Evolutionary conservation across 2,888 invertebrate genomes (phyloP).

Genomic region (Heteropelma amictum): DNA sequence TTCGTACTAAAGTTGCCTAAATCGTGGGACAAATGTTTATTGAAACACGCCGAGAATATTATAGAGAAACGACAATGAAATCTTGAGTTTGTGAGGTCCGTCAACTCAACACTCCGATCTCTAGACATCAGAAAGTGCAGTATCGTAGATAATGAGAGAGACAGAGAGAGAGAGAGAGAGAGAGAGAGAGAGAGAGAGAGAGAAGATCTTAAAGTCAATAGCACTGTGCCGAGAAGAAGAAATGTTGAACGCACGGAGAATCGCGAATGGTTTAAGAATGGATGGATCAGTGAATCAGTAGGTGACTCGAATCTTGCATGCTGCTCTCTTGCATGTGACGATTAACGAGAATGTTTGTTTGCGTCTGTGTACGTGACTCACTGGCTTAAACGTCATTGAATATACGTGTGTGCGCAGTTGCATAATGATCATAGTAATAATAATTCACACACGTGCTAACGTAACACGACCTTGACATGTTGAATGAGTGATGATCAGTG

Average conservation of each 20-base stretch:
- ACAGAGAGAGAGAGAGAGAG: too few relatives aligned
- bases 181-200: too few relatives aligned
- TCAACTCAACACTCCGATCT: too few relatives aligned
- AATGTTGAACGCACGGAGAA: slow-evolving; percentile 38
- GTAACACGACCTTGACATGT: slow-evolving; percentile 65
- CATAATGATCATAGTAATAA: slow-evolving; percentile 44
- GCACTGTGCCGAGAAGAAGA: slow-evolving; percentile 55
- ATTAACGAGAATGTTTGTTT: slow-evolving; percentile 7
- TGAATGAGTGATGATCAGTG: slow-evolving; percentile 44
- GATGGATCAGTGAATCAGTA: slow-evolving; percentile 51
- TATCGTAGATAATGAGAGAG: too few relatives aligned
- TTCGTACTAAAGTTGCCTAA: too few relatives aligned
- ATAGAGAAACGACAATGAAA: too few relatives aligned
- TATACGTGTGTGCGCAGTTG: slow-evolving; percentile 15
- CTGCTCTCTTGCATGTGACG: slow-evolving; percentile 23
- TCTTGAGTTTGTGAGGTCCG: too few relatives aligned
- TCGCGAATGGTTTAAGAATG: slow-evolving; percentile 53
- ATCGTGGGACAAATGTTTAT: too few relatives aligned
- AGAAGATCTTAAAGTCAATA: slow-evolving; percentile 59
- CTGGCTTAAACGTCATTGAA: neutral
- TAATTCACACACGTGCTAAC: slow-evolving; percentile 62
- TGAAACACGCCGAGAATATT: too few relatives aligned
- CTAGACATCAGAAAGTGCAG: too few relatives aligned
- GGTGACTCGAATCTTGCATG: slow-evolving; percentile 38
- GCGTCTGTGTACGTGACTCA: neutral